A percentile compares a stretch with the other conserved stretches of the same genome.
phyloP scores from a whole-genome alignment of 2,113 vertebrate genomes.

The Acrocephalus arundinaceus region DNA sequence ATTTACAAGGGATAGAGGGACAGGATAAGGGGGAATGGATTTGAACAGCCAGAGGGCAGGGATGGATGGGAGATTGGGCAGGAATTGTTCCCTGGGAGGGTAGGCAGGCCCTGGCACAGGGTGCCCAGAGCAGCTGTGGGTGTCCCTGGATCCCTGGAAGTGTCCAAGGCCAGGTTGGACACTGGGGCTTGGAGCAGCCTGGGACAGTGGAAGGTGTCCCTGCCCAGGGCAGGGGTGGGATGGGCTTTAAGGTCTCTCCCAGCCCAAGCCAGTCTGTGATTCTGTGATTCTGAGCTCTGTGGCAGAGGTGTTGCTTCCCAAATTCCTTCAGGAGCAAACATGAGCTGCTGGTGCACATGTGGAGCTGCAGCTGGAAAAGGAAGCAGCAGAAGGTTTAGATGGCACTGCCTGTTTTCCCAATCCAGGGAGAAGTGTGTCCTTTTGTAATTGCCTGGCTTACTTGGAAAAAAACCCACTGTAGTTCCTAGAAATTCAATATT shows the following conservation, averaged over 20 bases:
- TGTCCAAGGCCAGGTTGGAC: too few species aligned
- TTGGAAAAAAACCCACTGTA: conserved; percentile 24
- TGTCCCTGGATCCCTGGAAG: too few species aligned
- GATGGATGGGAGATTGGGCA: neutral
- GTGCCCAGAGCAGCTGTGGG: too few species aligned
- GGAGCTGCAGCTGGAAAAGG: neutral
- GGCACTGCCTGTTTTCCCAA: neutral
- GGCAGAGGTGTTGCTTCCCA: neutral
- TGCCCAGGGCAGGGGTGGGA: neutral
- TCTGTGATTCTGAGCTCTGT: neutral
- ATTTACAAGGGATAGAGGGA: neutral
- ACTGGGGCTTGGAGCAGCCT: too few species aligned
- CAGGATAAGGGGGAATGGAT: neutral
- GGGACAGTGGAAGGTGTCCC: too few species aligned
- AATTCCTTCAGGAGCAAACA: neutral
- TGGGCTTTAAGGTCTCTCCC: rapidly evolving
- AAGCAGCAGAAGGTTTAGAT: neutral
- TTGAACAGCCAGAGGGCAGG: neutral
- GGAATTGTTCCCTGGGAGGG: too few species aligned
- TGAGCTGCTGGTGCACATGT: neutral
- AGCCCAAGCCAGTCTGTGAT: neutral
- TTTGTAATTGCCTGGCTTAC: conserved; percentile 35
- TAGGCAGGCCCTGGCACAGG: too few species aligned
- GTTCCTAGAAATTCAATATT: conserved; percentile 57
- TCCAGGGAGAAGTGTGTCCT: neutral